Evolutionary conservation across 2,797 vertebrate genomes (phyloP), one percentile per base, ranked within the genome.

Genomic region (Anomalospiza imberbis): DNA sequence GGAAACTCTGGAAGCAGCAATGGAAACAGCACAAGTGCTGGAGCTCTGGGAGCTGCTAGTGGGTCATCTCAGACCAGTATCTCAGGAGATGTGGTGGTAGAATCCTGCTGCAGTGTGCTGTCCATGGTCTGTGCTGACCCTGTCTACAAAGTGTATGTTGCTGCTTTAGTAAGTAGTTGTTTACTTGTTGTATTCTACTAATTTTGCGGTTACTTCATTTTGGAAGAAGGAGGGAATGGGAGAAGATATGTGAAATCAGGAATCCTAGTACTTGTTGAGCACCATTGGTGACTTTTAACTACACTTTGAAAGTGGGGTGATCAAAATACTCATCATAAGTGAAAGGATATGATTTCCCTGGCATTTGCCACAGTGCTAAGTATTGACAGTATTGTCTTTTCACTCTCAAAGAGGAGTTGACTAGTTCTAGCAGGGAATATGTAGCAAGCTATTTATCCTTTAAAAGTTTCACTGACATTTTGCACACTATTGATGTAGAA

Each of bases 61-160:
- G 97, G 97, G 38, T 98, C 98, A 55, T 97, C 98, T 94, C 98
- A 98, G 93, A 93, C 96, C 83, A 95, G 93, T 86, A 95, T 98
- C 97, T 98, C 98, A n/a, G 98, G 98, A 96, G 98, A 98, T 13
- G 98, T 98, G 89, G 98, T 98, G 75, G 98, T 99, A 55, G 98
- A 98, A 94, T 98, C 98, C 6, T 99, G 99, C 98, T 99, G 98
- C 96, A 98, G 98, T 80, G 98, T 99, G 75, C 96, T 99, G 50
- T 98, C 99, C 32, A 98, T 98, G 98, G 98, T 99, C 96, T 99
- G 99, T 84, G 98, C 98, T 1, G 99, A 99, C 97, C 99, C 99
- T 44, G 99, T 99, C 97, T 99, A 99, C 98, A 99, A 99, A 97
- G 99, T 99, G 93, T 99, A 99, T 80, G 98, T 99, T 96, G 98